phyloP scores from a whole-genome alignment of 2,113 vertebrate species.

The Chloroceryle aenea region DNA sequence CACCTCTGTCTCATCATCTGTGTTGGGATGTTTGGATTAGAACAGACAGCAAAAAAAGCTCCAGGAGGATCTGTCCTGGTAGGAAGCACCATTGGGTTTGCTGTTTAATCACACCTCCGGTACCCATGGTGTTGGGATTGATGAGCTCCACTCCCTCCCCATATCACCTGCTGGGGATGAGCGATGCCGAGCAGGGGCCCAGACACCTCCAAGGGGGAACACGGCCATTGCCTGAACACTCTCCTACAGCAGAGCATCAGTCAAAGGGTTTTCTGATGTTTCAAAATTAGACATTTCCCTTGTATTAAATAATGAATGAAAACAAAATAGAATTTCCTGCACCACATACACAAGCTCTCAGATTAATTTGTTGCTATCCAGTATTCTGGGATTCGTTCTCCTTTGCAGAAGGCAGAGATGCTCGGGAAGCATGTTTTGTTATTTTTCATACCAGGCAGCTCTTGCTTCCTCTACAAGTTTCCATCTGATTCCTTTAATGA shows the following conservation, averaged over 20 bases:
- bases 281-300: neutral
- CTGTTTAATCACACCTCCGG: neutral
- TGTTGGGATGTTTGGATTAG: neutral
- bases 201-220: neutral
- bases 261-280: neutral
- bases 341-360: neutral
- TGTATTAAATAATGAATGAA: neutral
- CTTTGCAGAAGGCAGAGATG: neutral
- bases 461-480: neutral
- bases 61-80: neutral
- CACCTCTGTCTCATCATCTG: neutral
- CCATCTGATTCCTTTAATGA: neutral
- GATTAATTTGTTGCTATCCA: neutral
- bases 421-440: neutral
- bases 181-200: neutral
- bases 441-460: neutral
- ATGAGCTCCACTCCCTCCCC: accelerated
- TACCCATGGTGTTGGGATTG: accelerated
- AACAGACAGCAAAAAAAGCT: neutral
- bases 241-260: neutral
- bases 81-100: neutral
- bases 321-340: neutral
- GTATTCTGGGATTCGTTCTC: neutral
- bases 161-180: accelerated
- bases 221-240: too few relatives aligned